Conservation (phyloP, 2,113 vertebrate genomes). For the Mola mola region DNA sequence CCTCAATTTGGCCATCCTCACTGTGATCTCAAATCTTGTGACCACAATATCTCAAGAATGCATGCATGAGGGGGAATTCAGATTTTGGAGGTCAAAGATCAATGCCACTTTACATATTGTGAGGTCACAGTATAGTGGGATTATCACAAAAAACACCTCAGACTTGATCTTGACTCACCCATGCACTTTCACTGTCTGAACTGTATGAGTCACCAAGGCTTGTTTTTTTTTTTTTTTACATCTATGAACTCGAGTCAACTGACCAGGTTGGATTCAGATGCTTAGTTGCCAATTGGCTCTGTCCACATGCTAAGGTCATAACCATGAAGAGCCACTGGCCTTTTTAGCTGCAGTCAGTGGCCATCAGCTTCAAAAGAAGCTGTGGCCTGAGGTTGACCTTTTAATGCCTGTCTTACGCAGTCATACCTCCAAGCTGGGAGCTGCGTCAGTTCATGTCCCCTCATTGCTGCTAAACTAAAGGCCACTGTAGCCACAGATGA, state of each 20-base stretch:
- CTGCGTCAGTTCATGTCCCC: neutral
- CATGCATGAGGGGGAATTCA: no score
- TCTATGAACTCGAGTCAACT: constrained; percentile 23
- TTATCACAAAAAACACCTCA: no score
- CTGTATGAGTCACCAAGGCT: no score
- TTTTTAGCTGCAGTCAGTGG: constrained; percentile 50
- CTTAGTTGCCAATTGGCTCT: constrained; percentile 11
- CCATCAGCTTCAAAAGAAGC: constrained; percentile 57
- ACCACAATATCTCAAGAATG: no score
- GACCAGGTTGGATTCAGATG: constrained; percentile 30
- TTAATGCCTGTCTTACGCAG: constrained; percentile 20
- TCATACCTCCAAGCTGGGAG: constrained; percentile 31
- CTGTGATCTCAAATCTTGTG: no score
- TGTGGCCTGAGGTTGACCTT: constrained; percentile 43
- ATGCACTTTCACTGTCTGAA: no score
- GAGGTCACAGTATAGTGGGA: no score
- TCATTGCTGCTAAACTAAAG: constrained; percentile 29
- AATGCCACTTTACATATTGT: no score
- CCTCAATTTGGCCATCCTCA: no score
- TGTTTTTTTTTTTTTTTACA: neutral
- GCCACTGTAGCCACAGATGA: constrained; percentile 45
- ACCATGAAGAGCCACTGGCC: constrained; percentile 20
- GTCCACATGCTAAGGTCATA: constrained; percentile 53
- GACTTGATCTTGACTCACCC: no score
- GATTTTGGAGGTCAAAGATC: no score